Base-by-base conservation (phyloP, 2,888 invertebrate species). In the Lysandra bellargus region DNA sequence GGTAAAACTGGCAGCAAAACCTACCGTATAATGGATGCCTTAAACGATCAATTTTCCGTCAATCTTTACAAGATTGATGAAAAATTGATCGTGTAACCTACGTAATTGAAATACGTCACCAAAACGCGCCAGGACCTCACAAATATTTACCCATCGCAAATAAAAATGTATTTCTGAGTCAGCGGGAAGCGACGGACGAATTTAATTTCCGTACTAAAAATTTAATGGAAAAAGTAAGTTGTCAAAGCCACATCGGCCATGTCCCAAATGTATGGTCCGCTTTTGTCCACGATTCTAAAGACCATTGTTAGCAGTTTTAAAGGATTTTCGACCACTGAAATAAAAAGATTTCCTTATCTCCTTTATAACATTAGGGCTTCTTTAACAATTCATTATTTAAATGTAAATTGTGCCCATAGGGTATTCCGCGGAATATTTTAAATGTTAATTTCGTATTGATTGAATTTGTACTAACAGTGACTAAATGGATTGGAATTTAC, bases 151-250 rank as follows among this genome's bases (percentile, higher is more conserved):
- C 33, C 69, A 30, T 57, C 49, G 53, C 14, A 76, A 57, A 76
- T 53, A 49, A 30, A 76, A 76, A 76, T 57, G 75, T 76, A 53
- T 76, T 76, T 75, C 23, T 14, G 14, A 75, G 49, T 30, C 23
- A 75, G 12, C 75, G 76, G 53, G 30, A 76, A 76, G 30, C 53
- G 75, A 53, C 14, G 53, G 76, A 33, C 76, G 76, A 76, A 57
- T 57, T 17, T 76, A 76, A 76, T 57, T 76, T 76, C 76, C 76
- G 57, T 33, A 57, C 49, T 57, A 76, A 76, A 76, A 76, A 76
- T 76, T 76, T 76, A 49, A 76, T 76, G 53, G 76, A 76, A 53
- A 75, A 76, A 53, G 53, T 23, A 76, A 76, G 57, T 76, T 76
- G 49, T 76, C 76, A 76, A 76, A 57, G 76, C 76, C 33, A 76